Evolutionary conservation across 2,113 vertebrate genomes (phyloP), one percentile per base, ranked within the genome.

Genomic region (Euleptes europaea): DNA sequence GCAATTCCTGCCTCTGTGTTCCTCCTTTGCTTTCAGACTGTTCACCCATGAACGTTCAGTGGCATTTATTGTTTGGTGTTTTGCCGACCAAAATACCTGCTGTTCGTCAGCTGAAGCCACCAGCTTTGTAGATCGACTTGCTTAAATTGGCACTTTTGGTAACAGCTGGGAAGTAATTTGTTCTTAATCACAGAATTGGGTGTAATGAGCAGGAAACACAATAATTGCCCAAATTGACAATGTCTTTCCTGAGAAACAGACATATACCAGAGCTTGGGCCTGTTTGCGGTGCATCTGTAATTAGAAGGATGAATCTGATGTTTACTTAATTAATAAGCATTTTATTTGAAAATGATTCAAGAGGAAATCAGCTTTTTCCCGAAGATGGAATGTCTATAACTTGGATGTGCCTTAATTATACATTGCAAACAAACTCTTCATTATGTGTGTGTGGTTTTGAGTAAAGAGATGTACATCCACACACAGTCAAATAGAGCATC

Each of bases 1-100:
- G 77, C 67, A 74, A 74, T 86, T 70, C 80, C 40, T 31, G 76
- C 83, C 54, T 72, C 44, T 42, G 54, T 89, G 86, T 90, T 85
- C 89, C 65, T 77, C 87, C 72, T 84, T 74, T 82, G 82, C 47
- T 47, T 92, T 83, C 70, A 87, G 44, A 7, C 82, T 69, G 84
- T 67, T 33, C 91, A 63, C 78, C 83, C 82, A 88, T 71, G 85
- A 79, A 84, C 69, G 26, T 28, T 63, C 60, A 63, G 26, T 1
- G 6, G 60, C 60, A 28, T 63, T 28, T 63, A 63, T 63, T 63
- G 60, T 63, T 23, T 28, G 5, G 21, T 63, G 60, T 28, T 63
- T 28, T 3, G 8, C 60, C 2, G 60, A 63, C 60, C 60, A 6
- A 63, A 63, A 63, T 86, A 40, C 31, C 2, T 63, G 73, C 80